Percentiles rank a stretch among this genome's conserved stretches.
These are phyloP conservation scores for Mormyrops attenuatus DNA, from an alignment of 2,797 vertebrate species.

Conservation along the genomic window DNA sequence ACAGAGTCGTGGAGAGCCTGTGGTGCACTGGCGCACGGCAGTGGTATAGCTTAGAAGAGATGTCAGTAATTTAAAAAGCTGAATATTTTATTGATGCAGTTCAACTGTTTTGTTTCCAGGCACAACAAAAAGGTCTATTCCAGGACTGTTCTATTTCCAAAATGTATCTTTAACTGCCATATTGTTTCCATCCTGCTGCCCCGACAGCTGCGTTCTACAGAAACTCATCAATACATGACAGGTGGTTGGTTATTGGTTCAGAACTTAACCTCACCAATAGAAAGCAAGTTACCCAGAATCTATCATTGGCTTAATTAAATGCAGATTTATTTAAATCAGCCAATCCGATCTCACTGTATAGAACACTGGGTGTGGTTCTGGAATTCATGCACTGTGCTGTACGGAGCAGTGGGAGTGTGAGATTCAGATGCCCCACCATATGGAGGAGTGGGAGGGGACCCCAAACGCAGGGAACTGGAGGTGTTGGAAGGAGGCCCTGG, in stretches of 20 bases:
- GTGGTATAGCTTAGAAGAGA: not conserved
- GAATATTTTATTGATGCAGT: not conserved
- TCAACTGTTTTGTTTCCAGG: not conserved
- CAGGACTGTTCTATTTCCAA: not conserved
- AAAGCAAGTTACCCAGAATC: not conserved
- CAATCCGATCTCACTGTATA: not conserved
- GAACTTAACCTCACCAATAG: not conserved
- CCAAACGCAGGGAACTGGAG: not conserved
- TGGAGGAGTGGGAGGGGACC: not conserved
- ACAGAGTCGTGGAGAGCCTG: not conserved
- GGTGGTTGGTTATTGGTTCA: not conserved
- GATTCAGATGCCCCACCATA: not conserved
- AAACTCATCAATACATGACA: not conserved
- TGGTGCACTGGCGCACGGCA: not conserved
- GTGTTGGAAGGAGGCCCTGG: not conserved
- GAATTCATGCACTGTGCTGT: not conserved
- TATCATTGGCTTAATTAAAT: not conserved
- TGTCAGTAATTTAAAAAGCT: not conserved
- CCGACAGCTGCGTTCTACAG: not conserved
- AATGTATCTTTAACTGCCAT: not conserved
- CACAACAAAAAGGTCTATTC: not conserved
- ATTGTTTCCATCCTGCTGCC: not conserved
- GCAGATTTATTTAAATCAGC: not conserved
- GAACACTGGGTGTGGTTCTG: not conserved
- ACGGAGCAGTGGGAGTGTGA: not conserved